These are phyloP conservation scores for Sylvicapra grimmia DNA, from an alignment of 2,113 vertebrate genomes.

Conservation along the genomic window DNA sequence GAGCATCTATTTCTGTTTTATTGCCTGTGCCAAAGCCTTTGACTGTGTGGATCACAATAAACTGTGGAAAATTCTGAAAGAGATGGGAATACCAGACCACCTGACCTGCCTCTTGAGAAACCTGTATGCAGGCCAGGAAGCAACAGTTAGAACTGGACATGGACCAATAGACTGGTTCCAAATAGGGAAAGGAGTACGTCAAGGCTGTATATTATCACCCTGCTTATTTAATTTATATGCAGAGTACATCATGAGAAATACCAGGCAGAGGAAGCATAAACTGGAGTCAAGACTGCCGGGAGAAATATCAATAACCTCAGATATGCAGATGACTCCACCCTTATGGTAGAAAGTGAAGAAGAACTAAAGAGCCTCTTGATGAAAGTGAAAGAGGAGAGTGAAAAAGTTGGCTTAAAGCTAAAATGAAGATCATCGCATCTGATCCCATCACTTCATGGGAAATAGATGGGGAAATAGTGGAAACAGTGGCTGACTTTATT, in stretches of 20 bases:
- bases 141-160: background rate
- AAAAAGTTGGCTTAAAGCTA: background rate
- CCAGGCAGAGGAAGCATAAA: background rate
- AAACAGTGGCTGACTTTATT: background rate
- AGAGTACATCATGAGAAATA: background rate
- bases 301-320: background rate
- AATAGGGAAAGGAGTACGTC: background rate
- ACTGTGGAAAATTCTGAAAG: background rate
- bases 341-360: background rate
- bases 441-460: background rate
- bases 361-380: background rate
- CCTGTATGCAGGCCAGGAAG: background rate
- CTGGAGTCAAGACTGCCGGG: background rate
- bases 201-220: background rate
- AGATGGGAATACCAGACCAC: background rate
- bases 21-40: background rate
- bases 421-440: background rate
- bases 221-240: background rate
- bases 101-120: background rate
- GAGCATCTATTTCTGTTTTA: too few species aligned
- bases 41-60: background rate
- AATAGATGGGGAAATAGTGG: background rate
- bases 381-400: background rate
- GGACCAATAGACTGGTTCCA: background rate
- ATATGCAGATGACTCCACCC: background rate